These are phyloP conservation scores for Hybognathus amarus DNA, from an alignment of 2,797 vertebrate species.

Conservation along the genomic window DNA sequence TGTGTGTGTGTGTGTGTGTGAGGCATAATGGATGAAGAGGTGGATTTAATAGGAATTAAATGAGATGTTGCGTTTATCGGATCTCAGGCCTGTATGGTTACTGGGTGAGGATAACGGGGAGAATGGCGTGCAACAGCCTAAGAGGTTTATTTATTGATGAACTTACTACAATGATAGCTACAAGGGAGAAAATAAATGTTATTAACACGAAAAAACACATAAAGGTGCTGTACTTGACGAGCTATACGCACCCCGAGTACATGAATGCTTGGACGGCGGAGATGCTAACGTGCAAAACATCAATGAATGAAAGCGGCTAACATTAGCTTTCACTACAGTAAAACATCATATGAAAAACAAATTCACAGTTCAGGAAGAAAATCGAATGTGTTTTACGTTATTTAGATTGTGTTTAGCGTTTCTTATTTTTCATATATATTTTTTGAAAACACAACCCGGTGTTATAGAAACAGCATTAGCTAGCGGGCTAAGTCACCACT, in stretches of 20 bases:
- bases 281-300: constrained; percentile 26
- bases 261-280: neutral
- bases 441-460: neutral
- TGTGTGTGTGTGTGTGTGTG: neutral
- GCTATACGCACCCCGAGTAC: neutral
- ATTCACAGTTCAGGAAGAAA: neutral
- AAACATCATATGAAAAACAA: neutral
- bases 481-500: constrained; percentile 1
- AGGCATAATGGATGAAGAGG: neutral
- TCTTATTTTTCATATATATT: neutral
- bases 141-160: neutral
- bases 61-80: neutral
- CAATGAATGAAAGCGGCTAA: constrained; percentile 39
- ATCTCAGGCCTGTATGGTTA: neutral
- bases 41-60: neutral
- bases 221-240: neutral
- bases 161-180: neutral
- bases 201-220: neutral
- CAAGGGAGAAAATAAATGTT: neutral
- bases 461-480: constrained; percentile 1
- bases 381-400: no score
- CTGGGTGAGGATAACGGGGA: constrained; percentile 8
- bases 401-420: neutral
- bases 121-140: neutral
- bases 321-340: neutral